Conservation (phyloP, 2,888 invertebrate species). For the Endomychus coccineus region DNA sequence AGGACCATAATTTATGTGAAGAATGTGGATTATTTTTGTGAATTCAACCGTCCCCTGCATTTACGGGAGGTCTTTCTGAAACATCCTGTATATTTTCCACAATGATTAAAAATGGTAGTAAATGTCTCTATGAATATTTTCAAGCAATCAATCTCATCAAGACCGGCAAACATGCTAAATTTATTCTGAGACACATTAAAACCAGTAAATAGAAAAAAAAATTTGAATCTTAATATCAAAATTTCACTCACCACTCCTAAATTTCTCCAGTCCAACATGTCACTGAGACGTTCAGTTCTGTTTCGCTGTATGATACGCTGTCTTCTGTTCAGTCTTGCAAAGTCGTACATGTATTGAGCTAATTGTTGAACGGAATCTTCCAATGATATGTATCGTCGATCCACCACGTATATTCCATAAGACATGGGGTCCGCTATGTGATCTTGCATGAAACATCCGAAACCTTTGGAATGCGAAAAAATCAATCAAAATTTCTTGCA, state of each 20-base stretch:
- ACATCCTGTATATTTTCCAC: too few species aligned
- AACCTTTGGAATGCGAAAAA: conserved; percentile 51
- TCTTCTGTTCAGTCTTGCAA: conserved; percentile 78
- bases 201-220: too few species aligned
- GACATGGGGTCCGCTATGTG: conserved; percentile 96
- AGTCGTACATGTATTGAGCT: conserved; percentile 88
- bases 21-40: too few species aligned
- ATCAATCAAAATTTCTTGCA: background rate
- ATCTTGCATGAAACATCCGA: conserved; percentile 98
- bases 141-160: too few species aligned
- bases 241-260: conserved; percentile 83
- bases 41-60: too few species aligned
- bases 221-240: background rate
- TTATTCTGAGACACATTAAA: too few species aligned
- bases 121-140: too few species aligned
- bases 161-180: too few species aligned
- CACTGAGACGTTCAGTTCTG: conserved; percentile 92
- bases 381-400: conserved; percentile 79
- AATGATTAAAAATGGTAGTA: too few species aligned
- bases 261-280: conserved; percentile 96
- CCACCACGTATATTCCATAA: conserved; percentile 98
- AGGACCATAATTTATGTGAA: too few species aligned
- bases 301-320: conserved; percentile 98
- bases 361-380: conserved; percentile 90
- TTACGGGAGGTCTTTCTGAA: too few species aligned